Evolutionary conservation across 2,113 vertebrate species (phyloP).

Genomic region (Caracal caracal): DNA sequence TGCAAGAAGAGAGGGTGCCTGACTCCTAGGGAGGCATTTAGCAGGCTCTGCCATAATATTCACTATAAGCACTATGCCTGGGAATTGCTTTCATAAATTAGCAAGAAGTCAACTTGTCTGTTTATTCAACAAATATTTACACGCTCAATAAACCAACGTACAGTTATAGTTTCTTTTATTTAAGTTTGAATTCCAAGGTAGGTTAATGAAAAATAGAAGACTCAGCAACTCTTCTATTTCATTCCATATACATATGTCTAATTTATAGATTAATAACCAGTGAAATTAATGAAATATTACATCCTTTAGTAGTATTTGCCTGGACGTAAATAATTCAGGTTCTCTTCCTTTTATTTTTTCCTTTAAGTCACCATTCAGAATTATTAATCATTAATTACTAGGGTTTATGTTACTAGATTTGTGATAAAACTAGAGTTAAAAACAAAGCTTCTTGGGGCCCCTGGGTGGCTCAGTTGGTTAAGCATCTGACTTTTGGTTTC

Average conservation of each 20-base stretch:
- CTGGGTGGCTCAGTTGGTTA: no score
- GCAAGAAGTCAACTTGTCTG: not conserved
- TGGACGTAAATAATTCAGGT: not conserved
- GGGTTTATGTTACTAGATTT: not conserved
- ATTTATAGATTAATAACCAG: not conserved
- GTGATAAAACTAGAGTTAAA: not conserved
- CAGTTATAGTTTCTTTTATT: conserved; percentile 20
- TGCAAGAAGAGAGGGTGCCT: not conserved
- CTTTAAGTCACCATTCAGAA: not conserved
- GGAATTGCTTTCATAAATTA: conserved; percentile 15
- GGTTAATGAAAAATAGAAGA: conserved; percentile 3
- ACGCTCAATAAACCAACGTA: not conserved
- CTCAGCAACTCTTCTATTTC: not conserved
- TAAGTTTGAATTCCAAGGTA: not conserved
- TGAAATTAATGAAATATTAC: not conserved
- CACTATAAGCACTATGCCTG: not conserved
- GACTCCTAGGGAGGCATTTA: not conserved
- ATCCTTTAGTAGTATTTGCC: not conserved
- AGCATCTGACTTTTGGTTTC: no score
- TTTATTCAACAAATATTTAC: conserved; percentile 34
- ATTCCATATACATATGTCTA: not conserved
- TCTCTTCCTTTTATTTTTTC: conserved; percentile 12
- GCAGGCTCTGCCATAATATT: not conserved
- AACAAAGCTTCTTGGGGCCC: not conserved
- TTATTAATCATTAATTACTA: not conserved